A percentile compares a stretch with the other conserved stretches of the same genome.
Evolutionary conservation across 2,888 invertebrate genomes (phyloP).

Genomic region (Fabriciana adippe): DNA sequence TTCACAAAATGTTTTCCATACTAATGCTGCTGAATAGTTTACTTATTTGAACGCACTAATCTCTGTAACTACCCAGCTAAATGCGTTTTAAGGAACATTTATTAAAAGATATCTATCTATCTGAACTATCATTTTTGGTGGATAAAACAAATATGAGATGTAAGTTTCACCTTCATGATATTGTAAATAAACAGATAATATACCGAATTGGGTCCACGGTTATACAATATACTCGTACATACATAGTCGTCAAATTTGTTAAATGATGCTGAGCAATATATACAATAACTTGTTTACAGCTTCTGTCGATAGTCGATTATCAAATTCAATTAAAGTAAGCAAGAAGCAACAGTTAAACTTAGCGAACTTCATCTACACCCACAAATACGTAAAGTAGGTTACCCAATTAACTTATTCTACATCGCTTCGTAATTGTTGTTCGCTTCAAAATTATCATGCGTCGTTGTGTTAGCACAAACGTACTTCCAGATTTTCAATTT

Average conservation of each 20-base stretch:
- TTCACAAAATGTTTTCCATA: no score
- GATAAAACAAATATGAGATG: no score
- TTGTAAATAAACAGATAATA: no score
- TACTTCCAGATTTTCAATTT: conserved; percentile 18
- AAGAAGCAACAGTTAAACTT: conserved; percentile 17
- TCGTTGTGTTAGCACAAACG: conserved; percentile 7
- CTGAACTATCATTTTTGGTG: no score
- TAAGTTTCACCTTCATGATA: no score
- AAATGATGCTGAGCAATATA: neutral
- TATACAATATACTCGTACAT: neutral
- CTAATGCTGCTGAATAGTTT: no score
- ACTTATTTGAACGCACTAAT: no score
- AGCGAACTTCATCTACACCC: conserved; percentile 4
- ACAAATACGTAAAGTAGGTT: conserved; percentile 17
- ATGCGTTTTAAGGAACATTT: no score
- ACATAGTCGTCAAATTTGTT: neutral
- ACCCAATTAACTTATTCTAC: conserved; percentile 18
- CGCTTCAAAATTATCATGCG: conserved; percentile 10
- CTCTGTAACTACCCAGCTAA: no score
- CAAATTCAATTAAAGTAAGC: conserved; percentile 13
- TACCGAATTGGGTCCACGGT: no score
- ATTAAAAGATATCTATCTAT: no score
- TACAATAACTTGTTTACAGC: neutral
- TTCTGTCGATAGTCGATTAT: conserved; percentile 13
- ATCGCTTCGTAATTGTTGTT: conserved; percentile 11